Base-by-base conservation (phyloP, 2,797 vertebrate genomes). In the Neosilurus hyrtlii region DNA sequence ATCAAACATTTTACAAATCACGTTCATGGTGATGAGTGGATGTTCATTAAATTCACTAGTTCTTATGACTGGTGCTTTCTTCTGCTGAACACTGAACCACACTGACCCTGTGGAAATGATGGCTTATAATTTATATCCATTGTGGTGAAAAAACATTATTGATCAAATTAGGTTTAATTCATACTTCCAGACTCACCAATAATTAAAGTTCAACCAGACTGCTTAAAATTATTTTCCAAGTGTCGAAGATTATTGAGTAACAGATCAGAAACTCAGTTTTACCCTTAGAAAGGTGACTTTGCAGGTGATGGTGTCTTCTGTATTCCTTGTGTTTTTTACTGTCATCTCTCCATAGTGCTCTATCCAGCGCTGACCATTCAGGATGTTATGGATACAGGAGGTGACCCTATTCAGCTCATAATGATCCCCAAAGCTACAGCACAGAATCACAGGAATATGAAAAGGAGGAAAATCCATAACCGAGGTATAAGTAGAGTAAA, bases 391-490 rank as follows among this genome's bases (percentile, higher is more conserved):
- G 90, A 99, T 97, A 87, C 98, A 99, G 80, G 98, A 99, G 0
- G 98, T 99, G 87, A 99, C 97, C 89, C 99, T 98, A 93, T 97
- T 99, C 97, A 98, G 97, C 77, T 96, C 96, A 82, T 97, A 99
- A 91, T 98, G 97, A 87, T 99, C 97, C 82, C 94, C 95, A 86
- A 95, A 98, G 70, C 98, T 97, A 86, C 51, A 9, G 20, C n/a
- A 22, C 78, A 9, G 6, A 14, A 59, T 78, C 68, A 80, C 15
- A 76, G n/a, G 35, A 26, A 79, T 12, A 82, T 20, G 71, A 30
- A 20, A 65, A 65, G 2, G 51, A 57, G n/a, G 3, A 75, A 57
- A 71, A 26, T 37, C 8, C 20, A 66, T 14, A 37, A 20, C 9
- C 12, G 8, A 26, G 16, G 12, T 85, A 49, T 82, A 51, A 75